phyloP scores from a whole-genome alignment of 1,140 invertebrate genomes.

The Reticulitermes speratus region DNA sequence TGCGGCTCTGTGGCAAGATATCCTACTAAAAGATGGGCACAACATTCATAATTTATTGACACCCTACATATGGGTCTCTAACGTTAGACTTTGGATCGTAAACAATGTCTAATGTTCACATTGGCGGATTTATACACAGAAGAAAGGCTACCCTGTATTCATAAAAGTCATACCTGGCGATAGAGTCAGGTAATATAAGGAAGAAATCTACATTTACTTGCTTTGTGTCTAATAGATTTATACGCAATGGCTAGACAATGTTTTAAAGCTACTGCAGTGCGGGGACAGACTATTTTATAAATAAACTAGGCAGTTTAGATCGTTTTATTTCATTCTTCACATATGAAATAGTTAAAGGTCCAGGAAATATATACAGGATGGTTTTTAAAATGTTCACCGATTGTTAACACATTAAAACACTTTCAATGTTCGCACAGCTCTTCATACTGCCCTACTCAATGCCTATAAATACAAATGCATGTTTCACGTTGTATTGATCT shows the following conservation, averaged over 20 bases:
- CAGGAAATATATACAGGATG: no score
- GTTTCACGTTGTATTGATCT: no score
- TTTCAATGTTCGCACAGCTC: no score
- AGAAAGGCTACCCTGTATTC: background rate
- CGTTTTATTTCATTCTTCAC: background rate
- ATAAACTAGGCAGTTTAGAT: background rate
- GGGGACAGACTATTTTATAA: background rate
- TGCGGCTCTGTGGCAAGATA: no score
- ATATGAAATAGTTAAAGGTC: background rate
- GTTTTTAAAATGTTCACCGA: no score
- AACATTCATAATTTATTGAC: slow-evolving; percentile 3
- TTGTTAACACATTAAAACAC: no score
- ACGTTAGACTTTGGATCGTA: background rate
- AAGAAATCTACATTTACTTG: background rate
- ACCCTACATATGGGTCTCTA: background rate
- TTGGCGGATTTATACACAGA: background rate
- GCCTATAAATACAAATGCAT: no score
- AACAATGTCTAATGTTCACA: background rate
- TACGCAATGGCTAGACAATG: background rate
- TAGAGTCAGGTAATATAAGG: background rate
- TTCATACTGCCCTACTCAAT: no score
- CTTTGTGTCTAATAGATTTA: slow-evolving; percentile 1
- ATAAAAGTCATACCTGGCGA: background rate
- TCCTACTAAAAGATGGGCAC: background rate
- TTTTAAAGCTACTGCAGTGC: background rate